These are phyloP conservation scores for Zaprionus camerounensis DNA, from an alignment of 1,140 invertebrate species.

Conservation along the genomic window DNA sequence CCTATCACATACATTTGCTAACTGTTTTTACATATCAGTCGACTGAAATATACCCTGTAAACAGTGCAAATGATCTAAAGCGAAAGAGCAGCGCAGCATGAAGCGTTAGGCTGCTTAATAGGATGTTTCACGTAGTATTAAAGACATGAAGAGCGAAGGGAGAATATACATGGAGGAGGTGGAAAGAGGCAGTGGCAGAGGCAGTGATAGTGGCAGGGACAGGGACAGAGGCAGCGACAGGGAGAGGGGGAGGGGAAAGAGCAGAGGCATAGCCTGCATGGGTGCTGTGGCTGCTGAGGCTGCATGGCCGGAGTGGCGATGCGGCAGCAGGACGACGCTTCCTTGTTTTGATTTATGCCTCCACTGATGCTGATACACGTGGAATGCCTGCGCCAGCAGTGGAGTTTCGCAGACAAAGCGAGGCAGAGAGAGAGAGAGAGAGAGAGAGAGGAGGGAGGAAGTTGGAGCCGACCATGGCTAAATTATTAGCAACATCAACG, in stretches of 20 bases:
- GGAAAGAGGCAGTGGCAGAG: background rate
- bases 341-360: constrained; percentile 56
- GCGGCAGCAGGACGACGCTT: constrained; percentile 32
- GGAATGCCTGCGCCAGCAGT: constrained; percentile 30
- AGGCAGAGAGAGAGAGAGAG: background rate
- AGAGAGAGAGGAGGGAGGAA: background rate
- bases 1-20: no score
- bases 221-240: no score
- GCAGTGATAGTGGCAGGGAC: no score
- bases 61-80: background rate
- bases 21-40: background rate
- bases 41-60: background rate
- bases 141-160: background rate
- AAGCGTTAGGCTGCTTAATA: background rate
- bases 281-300: background rate
- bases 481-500: constrained; percentile 58
- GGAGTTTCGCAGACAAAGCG: background rate
- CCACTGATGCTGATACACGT: constrained; percentile 48
- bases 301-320: constrained; percentile 15
- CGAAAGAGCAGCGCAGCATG: background rate
- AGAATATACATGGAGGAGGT: background rate
- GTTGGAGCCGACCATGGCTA: constrained; percentile 9
- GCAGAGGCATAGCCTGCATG: background rate
- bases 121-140: background rate
- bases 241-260: no score